Base-by-base conservation (phyloP, 1,140 invertebrate genomes). In the Agrilus planipennis region DNA sequence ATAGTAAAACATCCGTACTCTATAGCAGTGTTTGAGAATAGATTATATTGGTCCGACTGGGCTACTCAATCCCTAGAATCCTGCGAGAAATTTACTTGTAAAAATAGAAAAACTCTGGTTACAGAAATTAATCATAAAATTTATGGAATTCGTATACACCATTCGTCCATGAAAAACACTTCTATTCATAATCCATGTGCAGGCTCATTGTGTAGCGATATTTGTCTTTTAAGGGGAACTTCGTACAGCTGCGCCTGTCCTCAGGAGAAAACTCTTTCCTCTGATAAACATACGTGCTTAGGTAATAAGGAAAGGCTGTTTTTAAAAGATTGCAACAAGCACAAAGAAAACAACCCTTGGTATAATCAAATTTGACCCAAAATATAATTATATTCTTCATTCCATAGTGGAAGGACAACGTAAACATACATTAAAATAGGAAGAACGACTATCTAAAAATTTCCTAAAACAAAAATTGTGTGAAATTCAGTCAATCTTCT, bases 1-100 rank as follows among this genome's bases (percentile, higher is more conserved):
- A 59, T 73, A 1, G 65, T 75, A 4, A 71, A 75, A 46, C 81
- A 88, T 64, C 89, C 89, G 0, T 89, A 83, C 58, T 77, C 83
- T 0, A 66, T 96, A 32, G 73, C 79, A 0, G 74, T 95, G 2
- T 94, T 92, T 60, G 89, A 92, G 62, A 79, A 92, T 61, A 72
- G 65, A 9, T 53, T 95, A 1, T 94, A 81, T 54, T 94, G 89
- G 86, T 87, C 79, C 30, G 88, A 93, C 55, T 83, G 79, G 75
- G 60, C 62, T 0, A 72, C 72, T 0, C 71, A 74, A 45, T 73
- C 72, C 12, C 70, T 85, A 18, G 69, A 78, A 47, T 68, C 68
- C 0, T 79, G 76, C 16, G 67, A 85, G 49, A 86, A 84, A 55
- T 73, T 80, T 40, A 74, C 68, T 2, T 73, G 75, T 0, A 75